Evolutionary conservation across 2,888 invertebrate genomes (phyloP).

Genomic region (Dorcus parallelipipedus): DNA sequence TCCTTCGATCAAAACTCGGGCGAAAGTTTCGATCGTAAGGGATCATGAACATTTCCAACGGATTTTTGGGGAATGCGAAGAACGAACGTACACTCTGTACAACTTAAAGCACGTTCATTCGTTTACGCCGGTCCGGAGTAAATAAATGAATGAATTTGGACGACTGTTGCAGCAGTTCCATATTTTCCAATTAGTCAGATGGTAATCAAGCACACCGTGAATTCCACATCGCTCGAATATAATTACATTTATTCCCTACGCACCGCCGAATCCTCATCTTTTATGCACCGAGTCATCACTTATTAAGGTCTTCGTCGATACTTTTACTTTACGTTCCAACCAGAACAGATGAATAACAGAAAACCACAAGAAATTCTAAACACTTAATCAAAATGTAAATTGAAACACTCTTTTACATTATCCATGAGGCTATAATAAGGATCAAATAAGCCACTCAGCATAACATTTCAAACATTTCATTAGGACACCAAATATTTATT

Average conservation of each 20-base stretch:
- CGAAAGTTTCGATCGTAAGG: not conserved
- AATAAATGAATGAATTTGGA: no score
- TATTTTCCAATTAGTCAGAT: constrained; percentile 25
- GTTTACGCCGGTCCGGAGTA: no score
- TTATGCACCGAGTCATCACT: constrained; percentile 20
- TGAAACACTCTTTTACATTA: no score
- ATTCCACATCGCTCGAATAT: constrained; percentile 12
- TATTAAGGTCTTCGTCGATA: constrained; percentile 20
- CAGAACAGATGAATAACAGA: not conserved
- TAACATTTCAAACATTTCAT: no score
- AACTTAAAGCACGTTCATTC: constrained; percentile 3
- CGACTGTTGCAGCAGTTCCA: constrained; percentile 7
- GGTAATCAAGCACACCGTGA: constrained; percentile 19
- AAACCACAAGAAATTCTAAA: not conserved
- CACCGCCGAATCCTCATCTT: constrained; percentile 16
- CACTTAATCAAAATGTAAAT: not conserved
- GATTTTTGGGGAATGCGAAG: not conserved
- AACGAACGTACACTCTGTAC: not conserved
- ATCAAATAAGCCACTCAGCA: no score
- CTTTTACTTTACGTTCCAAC: no score
- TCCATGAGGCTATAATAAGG: no score
- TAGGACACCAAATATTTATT: no score
- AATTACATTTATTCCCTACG: constrained; percentile 20
- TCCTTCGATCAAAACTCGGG: not conserved
- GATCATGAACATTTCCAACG: no score